Evolutionary conservation across 2,888 invertebrate genomes (phyloP).

Genomic region (Linnaemya vulpina): DNA sequence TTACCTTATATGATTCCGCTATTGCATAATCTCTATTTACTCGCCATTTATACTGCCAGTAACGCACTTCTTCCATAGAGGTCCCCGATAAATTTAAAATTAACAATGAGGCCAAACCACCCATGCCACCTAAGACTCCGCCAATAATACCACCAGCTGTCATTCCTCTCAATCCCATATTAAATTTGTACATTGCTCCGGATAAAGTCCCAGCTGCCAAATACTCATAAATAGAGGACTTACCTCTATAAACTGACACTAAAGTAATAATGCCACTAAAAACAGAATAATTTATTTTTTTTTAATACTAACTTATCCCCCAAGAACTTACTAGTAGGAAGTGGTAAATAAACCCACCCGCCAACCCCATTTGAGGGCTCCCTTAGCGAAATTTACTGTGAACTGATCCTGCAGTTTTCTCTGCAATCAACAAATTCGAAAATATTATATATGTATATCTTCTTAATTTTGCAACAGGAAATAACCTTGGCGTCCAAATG

Average conservation of each 20-base stretch:
- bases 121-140: conserved; percentile 85
- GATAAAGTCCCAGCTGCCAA: conserved; percentile 86
- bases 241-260: conserved; percentile 87
- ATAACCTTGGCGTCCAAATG: conserved; percentile 88
- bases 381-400: conserved; percentile 87
- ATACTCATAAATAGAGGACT: conserved; percentile 88
- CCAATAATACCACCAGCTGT: conserved; percentile 88
- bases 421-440: conserved; percentile 79
- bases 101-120: conserved; percentile 85
- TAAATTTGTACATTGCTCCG: conserved; percentile 87
- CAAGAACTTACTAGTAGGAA: conserved; percentile 86
- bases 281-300: conserved; percentile 69
- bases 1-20: conserved; percentile 77
- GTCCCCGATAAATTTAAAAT: conserved; percentile 85
- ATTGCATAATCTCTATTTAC: conserved; percentile 80
- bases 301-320: background rate
- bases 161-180: conserved; percentile 87
- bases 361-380: conserved; percentile 89
- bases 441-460: background rate
- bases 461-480: background rate
- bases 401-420: conserved; percentile 88
- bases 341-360: conserved; percentile 87
- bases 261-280: conserved; percentile 86
- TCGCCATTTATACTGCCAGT: conserved; percentile 85
- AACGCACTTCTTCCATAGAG: conserved; percentile 86